Percentiles rank a stretch among this genome's conserved stretches.
phyloP scores from a whole-genome alignment of 2,113 vertebrate genomes.

The Uria aalge region DNA sequence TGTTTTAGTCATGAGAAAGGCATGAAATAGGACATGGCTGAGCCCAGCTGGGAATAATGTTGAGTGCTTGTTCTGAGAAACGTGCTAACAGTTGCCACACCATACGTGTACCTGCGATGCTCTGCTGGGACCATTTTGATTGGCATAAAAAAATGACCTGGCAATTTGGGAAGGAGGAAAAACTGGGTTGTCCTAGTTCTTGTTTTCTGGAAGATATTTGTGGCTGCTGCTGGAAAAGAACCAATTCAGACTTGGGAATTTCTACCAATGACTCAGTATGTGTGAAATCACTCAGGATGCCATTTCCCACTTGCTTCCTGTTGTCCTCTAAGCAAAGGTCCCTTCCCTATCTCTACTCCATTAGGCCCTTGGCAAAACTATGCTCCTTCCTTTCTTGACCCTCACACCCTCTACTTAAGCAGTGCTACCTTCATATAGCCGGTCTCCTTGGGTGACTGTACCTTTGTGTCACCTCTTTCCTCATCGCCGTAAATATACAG shows the following conservation, averaged over 20 bases:
- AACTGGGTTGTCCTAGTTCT: neutral
- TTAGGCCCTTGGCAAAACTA: neutral
- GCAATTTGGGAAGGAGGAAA: neutral
- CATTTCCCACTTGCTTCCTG: neutral
- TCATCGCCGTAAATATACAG: neutral
- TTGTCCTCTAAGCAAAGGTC: neutral
- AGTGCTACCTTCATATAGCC: neutral
- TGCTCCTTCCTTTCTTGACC: neutral
- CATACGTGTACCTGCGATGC: neutral
- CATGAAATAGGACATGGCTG: neutral
- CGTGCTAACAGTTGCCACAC: neutral
- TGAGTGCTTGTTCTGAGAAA: neutral
- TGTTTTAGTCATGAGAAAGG: neutral
- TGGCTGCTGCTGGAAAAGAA: neutral
- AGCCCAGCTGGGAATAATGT: neutral
- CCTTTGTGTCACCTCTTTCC: neutral
- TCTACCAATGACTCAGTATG: neutral
- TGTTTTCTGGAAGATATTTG: neutral
- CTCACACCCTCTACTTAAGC: neutral
- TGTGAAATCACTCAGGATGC: neutral
- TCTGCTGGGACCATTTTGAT: neutral
- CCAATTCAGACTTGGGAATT: neutral
- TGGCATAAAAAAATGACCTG: neutral
- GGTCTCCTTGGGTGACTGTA: neutral
- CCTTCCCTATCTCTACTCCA: neutral